Conservation (phyloP, 2,113 vertebrate species). For the Panthera tigris region DNA sequence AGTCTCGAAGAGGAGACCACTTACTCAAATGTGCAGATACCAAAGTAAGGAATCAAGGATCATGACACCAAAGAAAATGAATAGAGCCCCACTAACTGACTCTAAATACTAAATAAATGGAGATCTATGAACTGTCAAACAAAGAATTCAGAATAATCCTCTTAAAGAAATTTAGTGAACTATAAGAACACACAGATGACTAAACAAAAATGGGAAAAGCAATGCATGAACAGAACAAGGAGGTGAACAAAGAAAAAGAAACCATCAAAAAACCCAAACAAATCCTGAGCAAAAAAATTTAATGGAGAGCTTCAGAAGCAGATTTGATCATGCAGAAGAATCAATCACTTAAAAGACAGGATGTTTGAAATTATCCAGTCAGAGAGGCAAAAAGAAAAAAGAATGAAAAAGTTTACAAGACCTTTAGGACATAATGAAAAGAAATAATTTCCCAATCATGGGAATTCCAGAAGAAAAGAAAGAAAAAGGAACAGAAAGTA, state of each 20-base stretch:
- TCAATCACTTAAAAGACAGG: neutral
- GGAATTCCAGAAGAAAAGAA: neutral
- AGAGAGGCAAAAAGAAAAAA: neutral
- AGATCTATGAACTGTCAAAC: neutral
- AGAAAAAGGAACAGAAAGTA: neutral
- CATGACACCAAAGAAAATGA: neutral
- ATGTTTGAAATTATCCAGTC: neutral
- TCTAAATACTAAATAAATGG: neutral
- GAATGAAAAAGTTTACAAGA: neutral
- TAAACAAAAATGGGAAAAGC: neutral
- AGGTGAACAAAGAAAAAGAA: neutral
- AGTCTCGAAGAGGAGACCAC: neutral
- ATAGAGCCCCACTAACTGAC: neutral
- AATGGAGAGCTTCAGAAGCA: neutral
- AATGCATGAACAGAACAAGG: neutral
- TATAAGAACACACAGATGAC: neutral
- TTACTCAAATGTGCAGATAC: neutral
- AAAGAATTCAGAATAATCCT: neutral
- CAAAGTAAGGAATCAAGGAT: neutral
- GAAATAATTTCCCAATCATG: neutral
- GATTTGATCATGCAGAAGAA: neutral
- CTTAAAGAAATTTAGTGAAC: neutral
- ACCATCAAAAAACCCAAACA: neutral
- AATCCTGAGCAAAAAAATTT: neutral
- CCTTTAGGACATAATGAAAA: neutral